These are phyloP conservation scores for Microhierax caerulescens DNA, from an alignment of 2,797 vertebrate genomes.

Conservation along the genomic window DNA sequence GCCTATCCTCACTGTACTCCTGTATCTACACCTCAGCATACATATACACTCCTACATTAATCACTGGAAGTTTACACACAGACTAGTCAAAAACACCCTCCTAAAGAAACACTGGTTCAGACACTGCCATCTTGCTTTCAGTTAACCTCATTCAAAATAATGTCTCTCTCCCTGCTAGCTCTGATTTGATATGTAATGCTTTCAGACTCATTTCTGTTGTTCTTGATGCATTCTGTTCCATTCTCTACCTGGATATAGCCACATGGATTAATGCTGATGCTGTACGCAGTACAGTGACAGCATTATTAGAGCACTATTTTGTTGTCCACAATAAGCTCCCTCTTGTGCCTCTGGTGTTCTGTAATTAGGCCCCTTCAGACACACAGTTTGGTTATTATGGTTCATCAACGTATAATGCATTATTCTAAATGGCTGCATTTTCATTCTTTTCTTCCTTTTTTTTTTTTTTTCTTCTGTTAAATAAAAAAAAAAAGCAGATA, in stretches of 20 bases:
- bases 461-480: not conserved
- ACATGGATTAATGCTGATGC: not conserved
- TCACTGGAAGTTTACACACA: not conserved
- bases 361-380: conserved; percentile 55
- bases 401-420: conserved; percentile 41
- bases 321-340: conserved; percentile 40
- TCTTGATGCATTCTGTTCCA: not conserved
- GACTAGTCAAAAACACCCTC: not conserved
- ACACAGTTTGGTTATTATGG: conserved; percentile 36
- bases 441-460: not conserved
- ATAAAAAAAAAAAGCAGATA: not conserved
- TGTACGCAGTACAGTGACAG: not conserved
- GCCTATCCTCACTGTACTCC: not conserved
- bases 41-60: not conserved
- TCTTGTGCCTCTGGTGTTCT: conserved; percentile 31
- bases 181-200: not conserved
- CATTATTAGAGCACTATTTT: conserved; percentile 33
- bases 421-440: conserved; percentile 37
- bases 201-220: not conserved
- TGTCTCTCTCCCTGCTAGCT: not conserved
- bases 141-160: conserved; percentile 16
- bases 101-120: not conserved
- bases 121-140: conserved; percentile 17
- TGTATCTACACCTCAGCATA: not conserved
- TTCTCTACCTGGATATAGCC: conserved; percentile 13